Evolutionary conservation across 2,113 vertebrate species (phyloP).

Genomic region (Oryzias woworae): DNA sequence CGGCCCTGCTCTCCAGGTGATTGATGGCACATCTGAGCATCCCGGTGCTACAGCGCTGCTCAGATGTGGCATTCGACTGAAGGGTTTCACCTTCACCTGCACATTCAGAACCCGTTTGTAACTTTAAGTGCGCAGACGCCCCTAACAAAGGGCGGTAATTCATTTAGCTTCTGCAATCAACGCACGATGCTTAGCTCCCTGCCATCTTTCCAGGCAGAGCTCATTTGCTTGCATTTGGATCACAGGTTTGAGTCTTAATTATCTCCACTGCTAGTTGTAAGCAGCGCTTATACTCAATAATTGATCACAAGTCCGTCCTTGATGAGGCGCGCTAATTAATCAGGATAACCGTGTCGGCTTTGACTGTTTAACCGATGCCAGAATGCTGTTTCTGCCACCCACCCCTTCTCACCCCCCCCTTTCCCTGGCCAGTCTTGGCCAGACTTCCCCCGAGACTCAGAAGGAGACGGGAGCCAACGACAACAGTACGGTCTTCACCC

Average conservation of each 20-base stretch:
- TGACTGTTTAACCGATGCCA: conserved; percentile 10
- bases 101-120: no score
- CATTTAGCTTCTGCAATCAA: background rate
- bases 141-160: no score
- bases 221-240: conserved; percentile 49
- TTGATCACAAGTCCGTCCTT: conserved; percentile 40
- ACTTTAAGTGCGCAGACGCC: no score
- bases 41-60: conserved; percentile 26
- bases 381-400: background rate
- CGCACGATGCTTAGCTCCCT: background rate
- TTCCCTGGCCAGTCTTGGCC: conserved; percentile 32
- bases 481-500: conserved; percentile 92
- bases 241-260: conserved; percentile 35
- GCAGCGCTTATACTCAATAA: conserved; percentile 39
- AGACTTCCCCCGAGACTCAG: conserved; percentile 41
- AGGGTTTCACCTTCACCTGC: background rate
- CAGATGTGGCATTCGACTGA: conserved; percentile 42
- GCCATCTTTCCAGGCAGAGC: conserved; percentile 11
- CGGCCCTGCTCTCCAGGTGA: conserved; percentile 18
- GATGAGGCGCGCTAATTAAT: conserved; percentile 36
- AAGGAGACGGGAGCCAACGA: conserved; percentile 75
- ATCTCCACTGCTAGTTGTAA: conserved; percentile 33
- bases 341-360: conserved; percentile 25
- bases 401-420: background rate
- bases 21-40: conserved; percentile 25